Percentiles rank a stretch among this genome's conserved stretches.
These are phyloP conservation scores for Progne subis DNA, from an alignment of 2,113 vertebrate genomes.

Conservation along the genomic window DNA sequence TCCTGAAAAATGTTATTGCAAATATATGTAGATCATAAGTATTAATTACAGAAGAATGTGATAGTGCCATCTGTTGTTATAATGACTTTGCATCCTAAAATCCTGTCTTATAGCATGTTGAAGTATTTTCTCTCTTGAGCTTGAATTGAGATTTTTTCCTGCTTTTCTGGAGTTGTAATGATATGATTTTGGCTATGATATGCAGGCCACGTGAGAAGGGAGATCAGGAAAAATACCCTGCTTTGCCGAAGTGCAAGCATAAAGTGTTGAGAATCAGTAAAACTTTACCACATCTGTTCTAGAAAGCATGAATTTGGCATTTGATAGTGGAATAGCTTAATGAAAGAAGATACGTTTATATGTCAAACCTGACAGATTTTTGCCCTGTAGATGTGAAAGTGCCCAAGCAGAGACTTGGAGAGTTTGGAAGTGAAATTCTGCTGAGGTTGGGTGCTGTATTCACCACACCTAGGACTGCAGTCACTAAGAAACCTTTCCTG, in stretches of 20 bases:
- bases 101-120: not conserved
- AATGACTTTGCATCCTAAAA: not conserved
- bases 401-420: not conserved
- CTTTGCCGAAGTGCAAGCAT: not conserved
- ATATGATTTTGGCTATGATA: not conserved
- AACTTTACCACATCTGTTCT: not conserved
- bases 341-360: accelerated
- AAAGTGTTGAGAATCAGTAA: not conserved
- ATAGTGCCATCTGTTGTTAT: not conserved
- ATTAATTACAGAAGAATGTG: not conserved
- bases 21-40: not conserved
- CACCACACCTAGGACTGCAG: not conserved
- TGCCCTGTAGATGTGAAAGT: not conserved
- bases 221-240: not conserved
- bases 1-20: not conserved
- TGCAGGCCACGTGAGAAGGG: not conserved
- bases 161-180: not conserved
- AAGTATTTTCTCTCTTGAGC: not conserved
- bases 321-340: not conserved
- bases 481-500: not conserved
- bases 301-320: not conserved
- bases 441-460: accelerated
- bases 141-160: not conserved
- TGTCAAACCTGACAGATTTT: not conserved
- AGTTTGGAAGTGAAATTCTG: not conserved